phyloP scores from a whole-genome alignment of 2,113 vertebrate species.

The Perca schrenkii region DNA sequence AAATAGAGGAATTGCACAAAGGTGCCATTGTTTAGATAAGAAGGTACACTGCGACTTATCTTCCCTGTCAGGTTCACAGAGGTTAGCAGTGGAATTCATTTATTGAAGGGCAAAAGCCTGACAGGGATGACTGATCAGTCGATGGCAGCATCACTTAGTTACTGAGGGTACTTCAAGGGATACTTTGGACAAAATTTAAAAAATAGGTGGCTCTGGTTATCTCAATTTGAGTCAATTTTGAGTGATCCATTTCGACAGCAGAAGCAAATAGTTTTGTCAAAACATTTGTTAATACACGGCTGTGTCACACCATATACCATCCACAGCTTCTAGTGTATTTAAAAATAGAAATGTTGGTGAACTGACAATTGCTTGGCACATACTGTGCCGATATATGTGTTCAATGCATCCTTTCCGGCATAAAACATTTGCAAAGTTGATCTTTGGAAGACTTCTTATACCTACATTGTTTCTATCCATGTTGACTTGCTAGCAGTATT shows the following conservation, averaged over 20 bases:
- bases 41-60: neutral
- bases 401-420: too few relatives aligned
- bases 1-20: slow-evolving; percentile 25
- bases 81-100: slow-evolving; percentile 15
- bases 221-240: neutral
- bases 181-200: neutral
- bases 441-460: neutral
- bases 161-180: neutral
- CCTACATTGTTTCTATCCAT: neutral
- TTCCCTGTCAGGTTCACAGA: neutral
- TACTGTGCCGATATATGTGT: too few relatives aligned
- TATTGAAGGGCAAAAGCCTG: neutral
- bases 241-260: neutral
- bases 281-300: neutral
- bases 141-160: neutral
- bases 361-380: too few relatives aligned
- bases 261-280: neutral
- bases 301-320: neutral
- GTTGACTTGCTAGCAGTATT: neutral
- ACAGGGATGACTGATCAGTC: neutral
- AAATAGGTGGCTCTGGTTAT: neutral
- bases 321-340: neutral
- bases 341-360: neutral
- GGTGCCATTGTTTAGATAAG: slow-evolving; percentile 31
- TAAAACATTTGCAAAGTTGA: neutral